These are phyloP conservation scores for Paedocypris sp. DNA, from an alignment of 2,113 vertebrate genomes.

Conservation along the genomic window DNA sequence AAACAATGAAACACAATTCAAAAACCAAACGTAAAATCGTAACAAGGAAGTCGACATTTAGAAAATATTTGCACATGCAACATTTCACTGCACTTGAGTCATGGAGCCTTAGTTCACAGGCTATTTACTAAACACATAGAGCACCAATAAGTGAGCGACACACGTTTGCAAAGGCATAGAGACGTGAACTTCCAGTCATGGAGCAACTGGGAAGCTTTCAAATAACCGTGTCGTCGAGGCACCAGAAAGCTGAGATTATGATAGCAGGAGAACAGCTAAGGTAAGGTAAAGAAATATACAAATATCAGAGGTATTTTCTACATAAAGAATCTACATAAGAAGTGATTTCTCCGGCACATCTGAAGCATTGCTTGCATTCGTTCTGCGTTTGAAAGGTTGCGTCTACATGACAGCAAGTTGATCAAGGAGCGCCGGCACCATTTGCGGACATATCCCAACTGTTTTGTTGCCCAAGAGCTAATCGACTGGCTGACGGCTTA, in stretches of 20 bases:
- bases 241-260: slow-evolving; percentile 71
- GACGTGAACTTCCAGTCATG: slow-evolving; percentile 46
- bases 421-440: slow-evolving; percentile 72
- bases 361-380: not conserved
- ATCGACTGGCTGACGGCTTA: slow-evolving; percentile 71
- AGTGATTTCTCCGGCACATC: not conserved
- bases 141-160: not conserved
- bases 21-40: no score
- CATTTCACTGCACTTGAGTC: slow-evolving; percentile 39
- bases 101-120: slow-evolving; percentile 3
- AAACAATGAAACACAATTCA: not conserved
- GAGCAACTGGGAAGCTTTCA: slow-evolving; percentile 55
- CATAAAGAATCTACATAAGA: no score
- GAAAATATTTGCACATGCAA: slow-evolving; percentile 50
- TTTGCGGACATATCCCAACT: slow-evolving; percentile 74
- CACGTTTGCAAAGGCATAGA: not conserved
- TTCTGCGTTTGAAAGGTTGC: slow-evolving; percentile 51
- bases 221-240: slow-evolving; percentile 59
- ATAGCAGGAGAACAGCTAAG: slow-evolving; percentile 79
- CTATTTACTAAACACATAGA: slow-evolving; percentile 54
- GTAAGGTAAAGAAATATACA: slow-evolving; percentile 44
- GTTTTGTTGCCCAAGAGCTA: slow-evolving; percentile 75
- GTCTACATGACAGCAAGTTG: slow-evolving; percentile 72
- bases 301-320: not conserved
- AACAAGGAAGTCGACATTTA: not conserved